Evolutionary conservation across 2,113 vertebrate species (phyloP), one percentile per base, ranked within the genome.

Genomic region (Pao palembangensis): DNA sequence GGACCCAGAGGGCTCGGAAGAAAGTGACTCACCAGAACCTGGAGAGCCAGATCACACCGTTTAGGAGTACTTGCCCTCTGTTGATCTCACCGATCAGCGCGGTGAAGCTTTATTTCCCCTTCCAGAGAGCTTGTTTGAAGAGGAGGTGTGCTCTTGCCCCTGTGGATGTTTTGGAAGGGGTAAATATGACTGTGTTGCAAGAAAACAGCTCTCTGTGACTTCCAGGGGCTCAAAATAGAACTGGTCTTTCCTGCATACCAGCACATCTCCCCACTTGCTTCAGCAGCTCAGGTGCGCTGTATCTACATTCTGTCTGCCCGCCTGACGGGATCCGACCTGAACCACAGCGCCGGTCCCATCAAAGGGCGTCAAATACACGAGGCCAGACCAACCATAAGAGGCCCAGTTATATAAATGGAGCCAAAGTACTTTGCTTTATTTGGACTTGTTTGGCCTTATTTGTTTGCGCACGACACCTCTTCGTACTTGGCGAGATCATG

Each of bases 401-500:
- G 82, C 75, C 72, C 74, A 75, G 80, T 83, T 82, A 80, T 75
- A 85, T 85, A 88, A 85, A 87, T 79, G 85, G 82, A 81, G 84
- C 85, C 87, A 89, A 87, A 88, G 86, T 86, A 86, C 88, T 88
- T 86, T 88, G 86, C 85, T 87, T 88, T 88, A 88, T 86, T 89
- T 87, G 85, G 85, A 86, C 84, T 85, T 87, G 77, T 88, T 88
- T 85, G 81, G 82, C 49, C 76, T 77, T 85, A 85, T 88, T 87
- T 88, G 82, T 89, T 88, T 88, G 85, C 77, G 48, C 73, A 89
- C 82, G 84, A 85, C 88, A 88, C 83, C 64, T 78, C 85, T 81
- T 87, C 81, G 77, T 73, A 81, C 78, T 81, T 83, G 85, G 82
- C 80, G 38, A 71, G 78, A 83, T 80, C 69, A 70, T 75, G 79